These are phyloP conservation scores for Agrochola macilenta DNA, from an alignment of 2,888 invertebrate genomes.

Conservation along the genomic window DNA sequence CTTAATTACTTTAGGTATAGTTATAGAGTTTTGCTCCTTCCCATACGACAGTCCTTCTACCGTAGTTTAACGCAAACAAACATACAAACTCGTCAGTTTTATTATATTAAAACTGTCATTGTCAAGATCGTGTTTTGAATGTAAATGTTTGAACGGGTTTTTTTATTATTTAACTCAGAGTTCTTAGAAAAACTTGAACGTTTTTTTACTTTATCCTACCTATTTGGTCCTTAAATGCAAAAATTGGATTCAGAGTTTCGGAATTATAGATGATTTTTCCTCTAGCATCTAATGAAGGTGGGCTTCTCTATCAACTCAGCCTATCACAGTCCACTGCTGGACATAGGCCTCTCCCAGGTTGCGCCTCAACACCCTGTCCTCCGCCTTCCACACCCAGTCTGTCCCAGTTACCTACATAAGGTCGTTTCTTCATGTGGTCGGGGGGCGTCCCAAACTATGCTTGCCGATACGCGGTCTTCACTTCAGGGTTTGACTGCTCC, in stretches of 20 bases:
- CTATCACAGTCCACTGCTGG: too few relatives aligned
- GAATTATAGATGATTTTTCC: neutral
- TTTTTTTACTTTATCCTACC: neutral
- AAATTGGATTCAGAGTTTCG: neutral
- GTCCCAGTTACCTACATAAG: too few relatives aligned
- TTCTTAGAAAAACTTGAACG: constrained; percentile 4
- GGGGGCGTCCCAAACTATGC: too few relatives aligned
- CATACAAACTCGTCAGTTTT: neutral
- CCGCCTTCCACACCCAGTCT: too few relatives aligned
- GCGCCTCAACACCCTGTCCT: too few relatives aligned
- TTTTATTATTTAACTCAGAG: neutral
- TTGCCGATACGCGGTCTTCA: too few relatives aligned
- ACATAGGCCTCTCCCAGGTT: too few relatives aligned
- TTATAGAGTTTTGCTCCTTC: too few relatives aligned
- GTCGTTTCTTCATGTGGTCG: too few relatives aligned
- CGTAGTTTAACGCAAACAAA: neutral
- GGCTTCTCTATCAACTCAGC: neutral
- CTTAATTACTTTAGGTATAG: too few relatives aligned
- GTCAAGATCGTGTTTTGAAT: neutral
- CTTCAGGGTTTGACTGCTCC: too few relatives aligned
- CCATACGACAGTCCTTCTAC: too few relatives aligned
- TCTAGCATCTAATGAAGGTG: neutral
- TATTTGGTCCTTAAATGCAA: neutral
- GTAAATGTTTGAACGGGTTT: neutral
- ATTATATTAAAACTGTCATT: neutral